Evolutionary conservation across 2,113 vertebrate species (phyloP).

Genomic region (Spermophilus dauricus): DNA sequence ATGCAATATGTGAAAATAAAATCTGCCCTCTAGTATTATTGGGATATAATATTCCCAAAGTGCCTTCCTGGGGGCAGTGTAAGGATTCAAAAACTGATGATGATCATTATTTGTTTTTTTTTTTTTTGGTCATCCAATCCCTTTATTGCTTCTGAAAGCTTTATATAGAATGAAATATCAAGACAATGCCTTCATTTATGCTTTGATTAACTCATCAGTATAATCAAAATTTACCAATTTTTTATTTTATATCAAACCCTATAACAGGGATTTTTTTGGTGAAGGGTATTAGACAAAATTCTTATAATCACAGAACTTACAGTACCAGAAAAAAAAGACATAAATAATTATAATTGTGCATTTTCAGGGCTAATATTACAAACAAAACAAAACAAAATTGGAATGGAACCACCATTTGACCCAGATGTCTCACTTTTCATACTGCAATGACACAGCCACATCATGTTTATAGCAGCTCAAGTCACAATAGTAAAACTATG

Average conservation of each 20-base stretch:
- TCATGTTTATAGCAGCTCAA: no score
- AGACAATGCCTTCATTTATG: neutral
- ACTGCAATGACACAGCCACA: no score
- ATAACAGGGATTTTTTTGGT: neutral
- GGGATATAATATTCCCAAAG: neutral
- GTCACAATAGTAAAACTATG: no score
- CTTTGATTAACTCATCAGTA: neutral
- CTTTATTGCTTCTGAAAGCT: neutral
- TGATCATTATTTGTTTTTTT: neutral
- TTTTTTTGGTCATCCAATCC: neutral
- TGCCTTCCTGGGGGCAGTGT: neutral
- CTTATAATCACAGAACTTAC: neutral
- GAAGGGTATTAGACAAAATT: neutral
- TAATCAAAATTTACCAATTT: neutral
- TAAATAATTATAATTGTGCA: neutral
- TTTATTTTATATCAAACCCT: neutral
- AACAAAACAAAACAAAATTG: neutral
- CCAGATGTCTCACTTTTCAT: no score
- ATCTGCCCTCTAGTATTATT: neutral
- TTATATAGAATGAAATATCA: neutral
- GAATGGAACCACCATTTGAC: no score
- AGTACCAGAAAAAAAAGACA: neutral
- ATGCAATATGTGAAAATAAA: neutral
- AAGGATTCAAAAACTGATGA: neutral
- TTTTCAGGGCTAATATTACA: neutral